phyloP scores from a whole-genome alignment of 2,888 invertebrate genomes.

The Oxystoma pomonae region DNA sequence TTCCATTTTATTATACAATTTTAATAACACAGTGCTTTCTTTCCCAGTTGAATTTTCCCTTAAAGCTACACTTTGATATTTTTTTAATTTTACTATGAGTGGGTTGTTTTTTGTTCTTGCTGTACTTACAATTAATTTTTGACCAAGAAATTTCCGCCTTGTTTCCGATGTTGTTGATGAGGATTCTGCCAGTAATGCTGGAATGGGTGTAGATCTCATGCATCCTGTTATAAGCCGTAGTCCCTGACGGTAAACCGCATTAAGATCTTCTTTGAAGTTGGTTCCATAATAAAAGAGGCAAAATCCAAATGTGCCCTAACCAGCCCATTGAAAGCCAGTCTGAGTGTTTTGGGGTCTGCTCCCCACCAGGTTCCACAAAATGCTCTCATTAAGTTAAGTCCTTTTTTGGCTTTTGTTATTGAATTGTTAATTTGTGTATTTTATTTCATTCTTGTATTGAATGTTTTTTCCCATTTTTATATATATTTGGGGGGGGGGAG shows the following conservation, averaged over 20 bases:
- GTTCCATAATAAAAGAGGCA: not conserved
- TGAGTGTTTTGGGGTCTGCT: conserved; percentile 7
- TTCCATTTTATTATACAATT: not conserved
- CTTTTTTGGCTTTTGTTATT: not conserved
- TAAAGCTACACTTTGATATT: not conserved
- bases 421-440: not conserved
- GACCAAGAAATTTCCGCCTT: not conserved
- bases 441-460: not conserved
- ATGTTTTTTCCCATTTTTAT: not conserved
- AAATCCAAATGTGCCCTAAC: conserved; percentile 14
- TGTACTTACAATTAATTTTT: not conserved
- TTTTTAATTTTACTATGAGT: not conserved
- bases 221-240: not conserved
- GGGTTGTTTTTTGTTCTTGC: not conserved
- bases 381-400: conserved; percentile 2
- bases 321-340: conserved; percentile 1
- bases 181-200: not conserved
- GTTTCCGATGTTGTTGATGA: not conserved
- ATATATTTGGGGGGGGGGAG: not conserved
- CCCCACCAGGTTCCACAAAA: conserved; percentile 17
- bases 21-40: not conserved
- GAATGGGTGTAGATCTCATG: not conserved
- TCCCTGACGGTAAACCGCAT: not conserved
- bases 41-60: not conserved
- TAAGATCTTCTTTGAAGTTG: no score